Percentiles rank a stretch among this genome's conserved stretches.
These are phyloP conservation scores for Bos indicus DNA, from an alignment of 2,113 vertebrate genomes.

Conservation along the genomic window DNA sequence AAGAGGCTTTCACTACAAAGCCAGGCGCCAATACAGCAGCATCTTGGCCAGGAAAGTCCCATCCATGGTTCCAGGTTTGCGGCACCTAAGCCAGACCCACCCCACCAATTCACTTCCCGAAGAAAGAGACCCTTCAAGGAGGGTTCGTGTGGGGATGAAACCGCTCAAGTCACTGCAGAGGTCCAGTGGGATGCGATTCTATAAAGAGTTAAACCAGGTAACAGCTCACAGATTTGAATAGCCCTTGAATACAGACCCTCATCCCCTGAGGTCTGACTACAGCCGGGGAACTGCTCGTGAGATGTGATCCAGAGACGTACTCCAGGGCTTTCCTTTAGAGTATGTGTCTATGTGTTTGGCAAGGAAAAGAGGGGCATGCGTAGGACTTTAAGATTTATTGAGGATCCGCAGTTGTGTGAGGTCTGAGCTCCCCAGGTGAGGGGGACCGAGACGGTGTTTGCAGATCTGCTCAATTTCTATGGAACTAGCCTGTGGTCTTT, in stretches of 20 bases:
- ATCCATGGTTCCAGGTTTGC: neutral
- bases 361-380: neutral
- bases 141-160: neutral
- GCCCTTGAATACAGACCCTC: neutral
- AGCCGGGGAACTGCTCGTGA: neutral
- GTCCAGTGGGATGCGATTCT: neutral
- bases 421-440: neutral
- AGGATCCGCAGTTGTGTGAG: neutral
- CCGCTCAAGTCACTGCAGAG: neutral
- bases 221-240: neutral
- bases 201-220: neutral
- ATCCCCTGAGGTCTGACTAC: neutral
- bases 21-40: neutral
- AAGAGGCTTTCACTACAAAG: neutral
- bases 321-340: neutral
- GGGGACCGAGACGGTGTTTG: neutral
- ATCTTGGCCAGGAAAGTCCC: neutral
- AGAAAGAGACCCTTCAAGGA: neutral
- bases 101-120: neutral
- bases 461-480: neutral
- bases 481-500: neutral
- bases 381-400: neutral
- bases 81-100: neutral
- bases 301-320: neutral
- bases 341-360: neutral